These are phyloP conservation scores for Ophion ventricosus DNA, from an alignment of 2,888 invertebrate genomes.

Conservation along the genomic window DNA sequence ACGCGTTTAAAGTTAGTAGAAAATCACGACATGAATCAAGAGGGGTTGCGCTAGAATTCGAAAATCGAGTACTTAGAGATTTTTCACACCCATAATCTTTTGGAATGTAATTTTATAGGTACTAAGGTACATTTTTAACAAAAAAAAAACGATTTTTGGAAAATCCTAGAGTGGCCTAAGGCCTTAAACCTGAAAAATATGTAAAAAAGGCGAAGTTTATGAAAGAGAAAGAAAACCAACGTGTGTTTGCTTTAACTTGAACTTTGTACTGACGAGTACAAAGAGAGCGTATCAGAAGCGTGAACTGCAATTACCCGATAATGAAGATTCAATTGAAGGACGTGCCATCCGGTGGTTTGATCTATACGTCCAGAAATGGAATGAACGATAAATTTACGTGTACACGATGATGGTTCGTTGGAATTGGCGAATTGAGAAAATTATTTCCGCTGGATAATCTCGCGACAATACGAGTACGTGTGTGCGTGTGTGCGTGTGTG, in stretches of 20 bases:
- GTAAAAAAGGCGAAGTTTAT: no score
- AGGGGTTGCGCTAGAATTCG: no score
- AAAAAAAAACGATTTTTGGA: no score
- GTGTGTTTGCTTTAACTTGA: background rate
- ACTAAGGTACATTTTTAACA: no score
- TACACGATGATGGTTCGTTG: background rate
- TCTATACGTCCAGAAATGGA: slow-evolving; percentile 29
- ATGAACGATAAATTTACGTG: slow-evolving; percentile 23
- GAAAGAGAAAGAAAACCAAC: no score
- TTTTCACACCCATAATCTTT: no score
- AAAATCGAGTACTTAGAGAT: no score
- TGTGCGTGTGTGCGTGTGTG: background rate
- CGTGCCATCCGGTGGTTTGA: slow-evolving; percentile 15
- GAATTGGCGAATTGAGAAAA: slow-evolving; percentile 45
- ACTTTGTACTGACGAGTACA: background rate
- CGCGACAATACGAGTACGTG: background rate
- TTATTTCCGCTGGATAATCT: slow-evolving; percentile 31
- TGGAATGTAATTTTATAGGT: no score
- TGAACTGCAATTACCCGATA: background rate
- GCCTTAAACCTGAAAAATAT: no score
- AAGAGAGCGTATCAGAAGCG: background rate
- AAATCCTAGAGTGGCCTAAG: no score
- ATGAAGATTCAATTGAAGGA: slow-evolving; percentile 12
- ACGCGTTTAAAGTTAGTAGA: no score
- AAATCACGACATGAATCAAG: no score